Evolutionary conservation across 1,140 invertebrate species (phyloP).

Genomic region (Oryzaephilus surinamensis): DNA sequence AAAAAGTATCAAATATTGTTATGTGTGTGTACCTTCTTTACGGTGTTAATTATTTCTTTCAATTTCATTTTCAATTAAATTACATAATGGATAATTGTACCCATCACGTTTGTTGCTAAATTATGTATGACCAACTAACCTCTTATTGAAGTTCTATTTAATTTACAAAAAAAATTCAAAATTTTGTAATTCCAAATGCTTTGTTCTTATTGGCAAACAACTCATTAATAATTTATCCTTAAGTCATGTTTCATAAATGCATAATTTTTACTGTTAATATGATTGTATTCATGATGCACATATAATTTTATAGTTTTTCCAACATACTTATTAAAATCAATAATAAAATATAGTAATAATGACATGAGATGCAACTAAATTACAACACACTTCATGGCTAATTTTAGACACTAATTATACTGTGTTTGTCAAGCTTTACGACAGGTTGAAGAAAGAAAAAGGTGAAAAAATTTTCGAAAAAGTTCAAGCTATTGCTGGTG

Average conservation of each 20-base stretch:
- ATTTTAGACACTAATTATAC: neutral
- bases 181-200: neutral
- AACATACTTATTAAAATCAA: neutral
- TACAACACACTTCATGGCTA: neutral
- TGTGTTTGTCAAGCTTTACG: constrained; percentile 17
- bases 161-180: neutral
- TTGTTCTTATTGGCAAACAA: neutral
- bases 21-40: too few relatives aligned
- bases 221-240: neutral
- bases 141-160: neutral
- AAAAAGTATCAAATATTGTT: too few relatives aligned
- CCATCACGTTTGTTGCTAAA: too few relatives aligned
- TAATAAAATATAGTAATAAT: neutral
- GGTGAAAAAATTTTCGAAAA: constrained; percentile 40
- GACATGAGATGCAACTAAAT: neutral
- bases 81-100: neutral
- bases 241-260: neutral
- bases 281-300: neutral
- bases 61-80: too few relatives aligned
- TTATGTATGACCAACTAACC: too few relatives aligned
- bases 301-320: neutral
- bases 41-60: too few relatives aligned
- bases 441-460: constrained; percentile 17
- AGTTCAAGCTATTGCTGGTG: constrained; percentile 65
- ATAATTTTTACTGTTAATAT: neutral